A percentile compares a stretch with the other conserved stretches of the same genome.
These are phyloP conservation scores for Leptatherina wallacei DNA, from an alignment of 2,797 vertebrate species.

Conservation along the genomic window DNA sequence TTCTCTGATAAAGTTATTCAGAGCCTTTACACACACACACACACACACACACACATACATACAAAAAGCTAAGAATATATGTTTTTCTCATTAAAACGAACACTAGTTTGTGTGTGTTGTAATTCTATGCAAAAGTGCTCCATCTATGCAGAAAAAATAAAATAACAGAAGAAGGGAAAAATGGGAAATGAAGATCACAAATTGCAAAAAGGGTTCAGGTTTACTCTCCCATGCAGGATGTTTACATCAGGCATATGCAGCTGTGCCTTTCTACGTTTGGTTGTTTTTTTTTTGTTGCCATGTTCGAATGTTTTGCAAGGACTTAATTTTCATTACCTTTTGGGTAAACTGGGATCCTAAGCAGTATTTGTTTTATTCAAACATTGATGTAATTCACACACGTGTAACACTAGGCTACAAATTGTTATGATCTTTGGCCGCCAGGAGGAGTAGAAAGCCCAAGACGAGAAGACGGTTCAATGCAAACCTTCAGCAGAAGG, in stretches of 20 bases:
- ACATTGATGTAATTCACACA: not conserved
- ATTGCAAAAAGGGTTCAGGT: too few species aligned
- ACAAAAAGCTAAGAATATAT: too few species aligned
- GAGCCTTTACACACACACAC: too few species aligned
- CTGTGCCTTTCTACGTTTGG: not conserved
- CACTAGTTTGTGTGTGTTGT: not conserved
- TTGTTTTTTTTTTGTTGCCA: not conserved
- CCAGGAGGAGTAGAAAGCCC: not conserved
- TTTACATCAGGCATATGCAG: not conserved
- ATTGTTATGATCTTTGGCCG: not conserved
- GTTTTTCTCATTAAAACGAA: not conserved
- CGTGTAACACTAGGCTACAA: not conserved
- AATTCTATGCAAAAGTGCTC: not conserved
- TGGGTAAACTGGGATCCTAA: not conserved
- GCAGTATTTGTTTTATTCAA: not conserved
- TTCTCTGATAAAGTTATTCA: constrained; percentile 1
- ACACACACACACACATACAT: not conserved
- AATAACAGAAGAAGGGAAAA: not conserved
- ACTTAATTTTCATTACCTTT: not conserved
- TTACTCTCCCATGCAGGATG: not conserved
- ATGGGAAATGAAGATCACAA: not conserved
- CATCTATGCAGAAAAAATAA: not conserved
- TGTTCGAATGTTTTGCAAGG: not conserved
- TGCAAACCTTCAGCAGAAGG: not conserved
- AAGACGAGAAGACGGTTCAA: not conserved